Evolutionary conservation across 2,888 invertebrate species (phyloP), one percentile per base, ranked within the genome.

Genomic region (Lepas anatifera): DNA sequence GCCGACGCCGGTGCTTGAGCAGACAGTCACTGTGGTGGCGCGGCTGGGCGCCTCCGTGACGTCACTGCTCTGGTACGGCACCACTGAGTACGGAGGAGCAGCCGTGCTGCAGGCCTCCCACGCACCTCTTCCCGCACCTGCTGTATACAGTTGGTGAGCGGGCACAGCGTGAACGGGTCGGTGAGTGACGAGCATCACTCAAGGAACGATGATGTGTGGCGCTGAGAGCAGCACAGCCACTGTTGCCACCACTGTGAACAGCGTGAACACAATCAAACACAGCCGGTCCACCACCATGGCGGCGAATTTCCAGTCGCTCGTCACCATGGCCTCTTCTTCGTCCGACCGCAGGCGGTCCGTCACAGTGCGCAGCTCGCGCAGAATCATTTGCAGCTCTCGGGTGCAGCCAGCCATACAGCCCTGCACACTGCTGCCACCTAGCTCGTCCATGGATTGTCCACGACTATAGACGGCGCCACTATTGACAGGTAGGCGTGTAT

Each of bases 231-330:
- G 89, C 86, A 95, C 94, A 85, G 93, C 93, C 85, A 94, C 89
- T 83, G 95, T 94, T 84, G 94, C 93, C 84, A 94, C 89, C 87
- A 94, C 92, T 85, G 95, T 95, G 88, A 95, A 95, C 85, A 93
- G 88, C 85, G 95, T 94, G 89, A 97, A 97, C 86, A 95, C 90
- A 87, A 95, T 94, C 88, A 97, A 92, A 90, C 97, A 97, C 87
- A 96, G 88, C 87, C 96, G 90, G 88, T 97, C 97, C 85, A 97
- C 94, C 85, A 97, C 96, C 94, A 96, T 95, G 83, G 96, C 96
- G 83, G 96, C 96, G 85, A 96, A 97, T 86, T 95, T 95, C 97
- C 97, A 97, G 89, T 96, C 95, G 85, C 92, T 92, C 82, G 94
- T 90, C 82, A 95, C 86, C 83, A 92, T 93, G 82, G 90, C 89